These are phyloP conservation scores for Ichneumoninae sp. DNA, from an alignment of 2,888 invertebrate species.

Conservation along the genomic window DNA sequence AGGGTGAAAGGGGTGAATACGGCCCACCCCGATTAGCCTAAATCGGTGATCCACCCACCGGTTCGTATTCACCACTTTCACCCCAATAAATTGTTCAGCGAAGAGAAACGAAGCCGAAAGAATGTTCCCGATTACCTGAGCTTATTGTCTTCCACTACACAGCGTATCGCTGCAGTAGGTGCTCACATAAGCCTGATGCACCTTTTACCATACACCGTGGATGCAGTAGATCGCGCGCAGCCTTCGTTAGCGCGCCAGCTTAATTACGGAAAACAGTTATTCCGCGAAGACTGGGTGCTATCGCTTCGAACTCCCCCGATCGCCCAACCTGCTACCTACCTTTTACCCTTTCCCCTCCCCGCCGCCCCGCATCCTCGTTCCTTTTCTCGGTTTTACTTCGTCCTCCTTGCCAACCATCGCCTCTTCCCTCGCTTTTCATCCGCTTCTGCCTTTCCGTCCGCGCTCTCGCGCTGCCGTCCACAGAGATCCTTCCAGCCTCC, in stretches of 20 bases:
- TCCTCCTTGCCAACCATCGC: background rate
- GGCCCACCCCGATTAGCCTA: too few relatives aligned
- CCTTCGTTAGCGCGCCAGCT: conserved; percentile 66
- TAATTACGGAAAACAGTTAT: conserved; percentile 67
- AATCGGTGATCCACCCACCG: too few relatives aligned
- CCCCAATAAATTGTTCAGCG: conserved; percentile 10
- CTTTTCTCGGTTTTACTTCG: background rate
- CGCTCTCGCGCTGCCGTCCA: background rate
- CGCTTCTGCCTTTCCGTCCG: conserved; percentile 23
- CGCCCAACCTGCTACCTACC: background rate
- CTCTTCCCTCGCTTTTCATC: background rate
- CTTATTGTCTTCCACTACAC: background rate
- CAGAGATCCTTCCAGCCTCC: background rate
- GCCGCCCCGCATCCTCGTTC: background rate
- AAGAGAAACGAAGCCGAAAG: conserved; percentile 6
- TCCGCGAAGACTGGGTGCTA: conserved; percentile 31
- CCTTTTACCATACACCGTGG: conserved; percentile 10
- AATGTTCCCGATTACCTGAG: background rate
- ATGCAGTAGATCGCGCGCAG: conserved; percentile 44
- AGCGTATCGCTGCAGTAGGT: background rate
- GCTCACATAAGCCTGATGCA: conserved; percentile 39
- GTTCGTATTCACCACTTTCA: too few relatives aligned
- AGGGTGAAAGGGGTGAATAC: too few relatives aligned
- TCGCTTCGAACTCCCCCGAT: conserved; percentile 10
- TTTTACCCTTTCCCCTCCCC: background rate